Evolutionary conservation across 2,797 vertebrate genomes (phyloP), one percentile per base, ranked within the genome.

Genomic region (Acanthurus leucopareius): DNA sequence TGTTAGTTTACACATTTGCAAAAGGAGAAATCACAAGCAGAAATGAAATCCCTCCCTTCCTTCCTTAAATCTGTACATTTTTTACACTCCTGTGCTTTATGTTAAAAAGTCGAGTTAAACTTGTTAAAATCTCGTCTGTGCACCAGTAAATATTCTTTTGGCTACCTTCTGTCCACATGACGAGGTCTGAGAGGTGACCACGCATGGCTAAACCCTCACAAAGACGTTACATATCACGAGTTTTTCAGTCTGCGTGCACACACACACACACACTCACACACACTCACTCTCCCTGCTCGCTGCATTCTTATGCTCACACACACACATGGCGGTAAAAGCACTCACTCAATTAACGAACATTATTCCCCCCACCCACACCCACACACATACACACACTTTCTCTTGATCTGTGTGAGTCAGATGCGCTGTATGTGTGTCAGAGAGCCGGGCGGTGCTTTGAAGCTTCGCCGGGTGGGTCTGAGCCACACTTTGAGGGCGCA

Each of bases 381-480:
- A 56, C 59, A 53, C 58, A 54, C 49, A 48, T 54, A 58, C 48
- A 35, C 61, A 22, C 54, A 2, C 38, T 20, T 4, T 72, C 53
- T 48, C 65, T n/a, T 35, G 22, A 11, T 38, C 72, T 69, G 53
- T 71, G 60, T 61, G 51, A 81, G 35, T 80, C 83, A 81, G 73
- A 85, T 75, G 77, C 25, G 8, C 40, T 75, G 62, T 84, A 68
- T 78, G 73, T 60, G 52, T 28, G 79, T 60, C 51, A 58, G 59
- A 81, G 64, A 40, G 62, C 48, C n/a, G 14, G 49, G 66, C 44
- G 49, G 49, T 20, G 61, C 87, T 94, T 93, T 93, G 86, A 93
- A 91, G 88, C 85, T 71, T 44, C 68, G 85, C 88, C 80, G 63
- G 73, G 76, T 88, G 82, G 84, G 81, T 83, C 75, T 69, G 75